A percentile compares a stretch with the other conserved stretches of the same genome.
These are phyloP conservation scores for Emmelina monodactyla DNA, from an alignment of 2,888 invertebrate genomes.

Conservation along the genomic window DNA sequence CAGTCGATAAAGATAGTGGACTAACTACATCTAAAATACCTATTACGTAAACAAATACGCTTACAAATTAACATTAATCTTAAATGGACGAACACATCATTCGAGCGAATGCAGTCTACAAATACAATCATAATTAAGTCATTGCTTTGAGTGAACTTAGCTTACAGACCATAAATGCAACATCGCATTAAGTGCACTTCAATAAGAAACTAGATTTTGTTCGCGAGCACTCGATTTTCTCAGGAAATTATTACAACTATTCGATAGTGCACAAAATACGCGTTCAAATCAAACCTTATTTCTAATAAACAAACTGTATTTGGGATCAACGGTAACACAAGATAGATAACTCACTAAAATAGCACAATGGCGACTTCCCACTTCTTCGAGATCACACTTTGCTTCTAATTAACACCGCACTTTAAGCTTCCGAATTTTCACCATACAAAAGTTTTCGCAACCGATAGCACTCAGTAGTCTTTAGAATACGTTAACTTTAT, in stretches of 20 bases:
- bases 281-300: constrained; percentile 21
- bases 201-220: constrained; percentile 11
- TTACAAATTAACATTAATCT: constrained; percentile 51
- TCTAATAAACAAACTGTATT: constrained; percentile 22
- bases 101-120: constrained; percentile 63
- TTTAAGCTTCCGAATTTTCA: neutral
- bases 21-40: constrained; percentile 31
- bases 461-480: constrained; percentile 1
- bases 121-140: constrained; percentile 44
- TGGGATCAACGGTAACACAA: constrained; percentile 20
- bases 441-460: neutral
- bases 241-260: neutral
- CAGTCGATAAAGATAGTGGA: no score
- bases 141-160: constrained; percentile 45
- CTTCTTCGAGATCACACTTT: constrained; percentile 50
- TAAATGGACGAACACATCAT: constrained; percentile 62
- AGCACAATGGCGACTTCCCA: constrained; percentile 27
- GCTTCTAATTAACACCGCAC: constrained; percentile 14
- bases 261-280: constrained; percentile 36
- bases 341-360: constrained; percentile 14
- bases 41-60: constrained; percentile 47
- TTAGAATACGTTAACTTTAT: constrained; percentile 1
- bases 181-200: constrained; percentile 48
- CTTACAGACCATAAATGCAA: constrained; percentile 34
- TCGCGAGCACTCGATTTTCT: neutral